These are phyloP conservation scores for Phymanthus crucifer DNA, from an alignment of 92 coral and sea anemone species.

Conservation along the genomic window DNA sequence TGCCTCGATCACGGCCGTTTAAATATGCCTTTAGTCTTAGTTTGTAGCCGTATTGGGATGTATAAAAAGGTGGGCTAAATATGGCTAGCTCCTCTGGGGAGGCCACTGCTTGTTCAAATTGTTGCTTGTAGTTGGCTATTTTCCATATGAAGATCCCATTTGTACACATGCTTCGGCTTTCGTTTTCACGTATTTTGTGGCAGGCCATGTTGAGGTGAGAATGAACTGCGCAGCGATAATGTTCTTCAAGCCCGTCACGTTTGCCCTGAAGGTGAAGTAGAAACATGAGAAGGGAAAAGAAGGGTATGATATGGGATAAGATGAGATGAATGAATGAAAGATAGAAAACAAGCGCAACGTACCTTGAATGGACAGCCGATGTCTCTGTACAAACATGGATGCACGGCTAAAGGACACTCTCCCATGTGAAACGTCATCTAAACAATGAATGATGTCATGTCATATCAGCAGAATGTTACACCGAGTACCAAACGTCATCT, in stretches of 20 bases:
- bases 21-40: slow-evolving; percentile 89
- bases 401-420: slow-evolving; percentile 86
- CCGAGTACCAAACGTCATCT: slow-evolving; percentile 68
- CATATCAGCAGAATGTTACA: not conserved
- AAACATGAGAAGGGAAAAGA: too few relatives aligned
- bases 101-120: slow-evolving; percentile 77
- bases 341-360: not conserved
- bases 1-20: slow-evolving; percentile 95
- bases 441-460: not conserved
- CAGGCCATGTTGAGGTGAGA: slow-evolving; percentile 91
- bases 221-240: slow-evolving; percentile 76
- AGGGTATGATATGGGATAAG: too few relatives aligned
- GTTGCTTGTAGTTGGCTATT: slow-evolving; percentile 80
- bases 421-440: slow-evolving; percentile 88
- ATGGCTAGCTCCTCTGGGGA: slow-evolving; percentile 92
- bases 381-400: slow-evolving; percentile 83
- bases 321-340: too few relatives aligned
- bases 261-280: slow-evolving; percentile 61
- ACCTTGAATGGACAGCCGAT: slow-evolving; percentile 96
- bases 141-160: slow-evolving; percentile 94
- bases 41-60: slow-evolving; percentile 94
- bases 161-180: slow-evolving; percentile 87
- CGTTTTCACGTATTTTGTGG: slow-evolving; percentile 90
- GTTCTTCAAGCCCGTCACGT: slow-evolving; percentile 85
- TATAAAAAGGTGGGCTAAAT: slow-evolving; percentile 93